phyloP scores from a whole-genome alignment of 2,888 invertebrate species.

The Osedax frankpressi region DNA sequence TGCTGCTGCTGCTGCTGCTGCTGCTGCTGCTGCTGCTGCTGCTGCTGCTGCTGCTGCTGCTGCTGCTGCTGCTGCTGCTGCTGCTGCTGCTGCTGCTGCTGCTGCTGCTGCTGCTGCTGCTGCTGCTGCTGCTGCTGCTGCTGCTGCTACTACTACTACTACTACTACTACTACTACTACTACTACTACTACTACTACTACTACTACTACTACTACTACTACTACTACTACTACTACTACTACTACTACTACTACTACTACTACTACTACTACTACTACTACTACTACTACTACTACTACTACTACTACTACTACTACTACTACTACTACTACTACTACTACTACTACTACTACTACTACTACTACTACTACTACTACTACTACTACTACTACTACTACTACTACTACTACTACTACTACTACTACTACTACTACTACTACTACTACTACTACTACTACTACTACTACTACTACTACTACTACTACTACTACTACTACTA shows the following conservation, averaged over 20 bases:
- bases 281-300: conserved; percentile 5
- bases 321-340: neutral
- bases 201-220: neutral
- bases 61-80: neutral
- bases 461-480: neutral
- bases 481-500: neutral
- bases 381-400: neutral
- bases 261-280: neutral
- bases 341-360: neutral
- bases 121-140: neutral
- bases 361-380: neutral
- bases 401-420: neutral
- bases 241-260: conserved; percentile 46
- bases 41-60: neutral
- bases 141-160: neutral
- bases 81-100: neutral
- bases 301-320: neutral
- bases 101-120: neutral
- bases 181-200: neutral
- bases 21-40: neutral
- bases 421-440: neutral
- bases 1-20: neutral
- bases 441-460: neutral
- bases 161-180: neutral
- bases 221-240: neutral